Conservation (phyloP, 2,113 vertebrate species). For the Phaetusa simplex region DNA sequence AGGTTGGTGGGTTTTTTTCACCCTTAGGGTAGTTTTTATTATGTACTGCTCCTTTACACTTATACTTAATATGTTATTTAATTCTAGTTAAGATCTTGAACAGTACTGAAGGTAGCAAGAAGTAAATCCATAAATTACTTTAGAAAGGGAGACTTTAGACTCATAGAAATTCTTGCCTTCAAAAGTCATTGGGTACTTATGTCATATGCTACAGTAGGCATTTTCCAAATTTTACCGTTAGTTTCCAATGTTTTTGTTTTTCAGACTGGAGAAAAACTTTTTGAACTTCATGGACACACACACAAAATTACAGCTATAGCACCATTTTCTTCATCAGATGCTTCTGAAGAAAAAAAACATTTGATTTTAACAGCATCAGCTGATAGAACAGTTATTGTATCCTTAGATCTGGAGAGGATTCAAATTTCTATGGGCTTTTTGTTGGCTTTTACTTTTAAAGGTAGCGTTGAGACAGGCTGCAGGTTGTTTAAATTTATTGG, state of each 20-base stretch:
- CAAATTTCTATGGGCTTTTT: background rate
- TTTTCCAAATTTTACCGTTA: background rate
- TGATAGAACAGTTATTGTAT: constrained; percentile 93
- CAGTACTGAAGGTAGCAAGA: background rate
- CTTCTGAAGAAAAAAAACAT: constrained; percentile 58
- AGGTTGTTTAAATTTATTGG: background rate
- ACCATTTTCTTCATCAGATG: constrained; percentile 71
- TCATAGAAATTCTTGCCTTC: background rate
- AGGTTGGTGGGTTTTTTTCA: background rate
- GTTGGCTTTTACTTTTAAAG: background rate
- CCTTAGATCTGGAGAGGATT: constrained; percentile 68
- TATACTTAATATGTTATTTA: background rate
- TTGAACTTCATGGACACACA: constrained; percentile 87
- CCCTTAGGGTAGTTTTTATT: background rate
- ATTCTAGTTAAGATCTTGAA: background rate
- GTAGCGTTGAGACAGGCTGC: background rate
- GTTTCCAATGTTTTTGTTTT: constrained; percentile 40
- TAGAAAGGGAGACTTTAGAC: background rate
- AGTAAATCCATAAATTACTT: background rate
- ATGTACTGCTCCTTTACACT: background rate
- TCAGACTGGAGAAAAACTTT: constrained; percentile 90
- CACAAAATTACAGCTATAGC: constrained; percentile 92
- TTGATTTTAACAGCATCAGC: constrained; percentile 90
- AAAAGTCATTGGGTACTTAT: background rate
- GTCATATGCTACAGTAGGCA: background rate